These are phyloP conservation scores for Monodelphis domestica DNA, from an alignment of 2,797 vertebrate species.

Conservation along the genomic window DNA sequence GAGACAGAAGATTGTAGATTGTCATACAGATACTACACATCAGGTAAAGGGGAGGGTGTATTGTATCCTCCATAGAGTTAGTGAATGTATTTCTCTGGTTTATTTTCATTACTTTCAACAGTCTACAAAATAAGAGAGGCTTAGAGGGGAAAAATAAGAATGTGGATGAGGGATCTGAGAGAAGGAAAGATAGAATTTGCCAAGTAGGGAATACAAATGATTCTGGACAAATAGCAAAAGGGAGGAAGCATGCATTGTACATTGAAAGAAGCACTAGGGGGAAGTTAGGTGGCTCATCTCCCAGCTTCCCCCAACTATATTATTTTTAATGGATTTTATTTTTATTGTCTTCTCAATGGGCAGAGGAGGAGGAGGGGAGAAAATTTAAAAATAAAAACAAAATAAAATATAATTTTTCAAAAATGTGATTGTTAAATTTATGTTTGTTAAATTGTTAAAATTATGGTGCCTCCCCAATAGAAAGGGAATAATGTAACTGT, in stretches of 20 bases:
- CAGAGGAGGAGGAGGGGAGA: too few species aligned
- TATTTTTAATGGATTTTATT: too few species aligned
- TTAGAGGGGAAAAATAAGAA: background rate
- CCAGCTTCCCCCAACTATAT: too few species aligned
- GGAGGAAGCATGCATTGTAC: background rate
- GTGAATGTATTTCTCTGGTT: accelerated
- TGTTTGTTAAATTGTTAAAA: too few species aligned
- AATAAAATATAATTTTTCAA: background rate
- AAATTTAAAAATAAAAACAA: too few species aligned
- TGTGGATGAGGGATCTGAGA: background rate
- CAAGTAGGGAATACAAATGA: background rate
- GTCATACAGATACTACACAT: background rate
- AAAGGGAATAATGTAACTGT: background rate
- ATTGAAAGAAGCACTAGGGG: too few species aligned
- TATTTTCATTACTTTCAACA: background rate
- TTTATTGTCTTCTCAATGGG: too few species aligned
- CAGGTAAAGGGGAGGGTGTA: background rate
- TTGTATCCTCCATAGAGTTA: background rate
- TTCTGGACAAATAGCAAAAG: background rate
- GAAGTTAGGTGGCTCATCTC: too few species aligned
- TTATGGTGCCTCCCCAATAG: background rate
- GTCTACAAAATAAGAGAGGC: background rate
- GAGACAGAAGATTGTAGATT: background rate
- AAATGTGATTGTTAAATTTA: background rate
- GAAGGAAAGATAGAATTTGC: background rate